These are phyloP conservation scores for Nematopogon swammerdamellus DNA, from an alignment of 2,888 invertebrate genomes.

Conservation along the genomic window DNA sequence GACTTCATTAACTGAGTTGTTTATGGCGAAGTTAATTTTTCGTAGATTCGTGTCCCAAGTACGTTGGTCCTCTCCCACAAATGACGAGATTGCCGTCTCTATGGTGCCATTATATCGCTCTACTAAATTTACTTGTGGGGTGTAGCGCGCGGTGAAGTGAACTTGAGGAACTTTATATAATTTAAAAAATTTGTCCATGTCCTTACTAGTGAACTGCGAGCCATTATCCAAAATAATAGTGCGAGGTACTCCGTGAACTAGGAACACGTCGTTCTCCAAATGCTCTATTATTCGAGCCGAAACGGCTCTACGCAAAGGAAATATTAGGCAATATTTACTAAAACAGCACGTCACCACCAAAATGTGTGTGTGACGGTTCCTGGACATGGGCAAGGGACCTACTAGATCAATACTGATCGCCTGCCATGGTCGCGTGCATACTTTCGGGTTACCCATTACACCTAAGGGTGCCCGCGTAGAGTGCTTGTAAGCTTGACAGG, in stretches of 20 bases:
- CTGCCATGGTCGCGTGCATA: conserved; percentile 14
- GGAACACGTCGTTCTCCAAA: too few relatives aligned
- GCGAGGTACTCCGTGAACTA: too few relatives aligned
- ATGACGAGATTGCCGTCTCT: neutral
- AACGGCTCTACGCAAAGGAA: too few relatives aligned
- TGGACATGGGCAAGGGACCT: neutral
- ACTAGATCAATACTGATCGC: conserved; percentile 12
- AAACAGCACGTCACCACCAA: too few relatives aligned
- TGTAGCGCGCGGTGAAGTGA: conserved; percentile 5
- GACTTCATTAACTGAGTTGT: conserved; percentile 12
- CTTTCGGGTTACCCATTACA: conserved; percentile 13
- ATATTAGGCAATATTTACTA: too few relatives aligned
- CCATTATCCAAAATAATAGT: conserved; percentile 6
- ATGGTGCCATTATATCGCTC: conserved; percentile 5
- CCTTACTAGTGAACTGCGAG: conserved; percentile 4
- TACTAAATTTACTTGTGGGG: conserved; percentile 3
- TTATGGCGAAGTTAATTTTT: conserved; percentile 16
- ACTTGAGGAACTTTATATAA: conserved; percentile 6
- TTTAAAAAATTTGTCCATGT: conserved; percentile 3
- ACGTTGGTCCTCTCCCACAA: conserved; percentile 4
- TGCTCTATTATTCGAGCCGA: too few relatives aligned
- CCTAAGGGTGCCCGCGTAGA: conserved; percentile 10
- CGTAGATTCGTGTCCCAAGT: conserved; percentile 15
- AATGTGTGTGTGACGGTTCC: too few relatives aligned
- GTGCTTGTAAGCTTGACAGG: conserved; percentile 9